Conservation (phyloP, 2,888 invertebrate species). For the Syritta pipiens region DNA sequence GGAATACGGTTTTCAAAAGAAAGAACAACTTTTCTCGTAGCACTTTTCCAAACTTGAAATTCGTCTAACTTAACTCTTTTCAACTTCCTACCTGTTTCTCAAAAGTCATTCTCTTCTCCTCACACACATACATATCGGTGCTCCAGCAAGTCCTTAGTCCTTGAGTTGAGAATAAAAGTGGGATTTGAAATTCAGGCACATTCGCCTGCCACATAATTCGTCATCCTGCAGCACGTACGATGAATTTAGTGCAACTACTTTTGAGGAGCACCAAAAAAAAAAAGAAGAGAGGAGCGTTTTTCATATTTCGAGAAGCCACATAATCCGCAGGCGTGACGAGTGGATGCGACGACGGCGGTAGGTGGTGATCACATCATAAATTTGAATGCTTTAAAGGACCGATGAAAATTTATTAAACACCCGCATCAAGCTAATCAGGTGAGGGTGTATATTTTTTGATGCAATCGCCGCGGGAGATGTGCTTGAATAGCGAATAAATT, state of each 20-base stretch:
- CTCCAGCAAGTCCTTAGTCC: too few relatives aligned
- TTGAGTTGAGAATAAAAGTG: background rate
- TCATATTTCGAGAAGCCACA: slow-evolving; percentile 22
- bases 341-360: background rate
- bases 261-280: background rate
- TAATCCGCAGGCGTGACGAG: slow-evolving; percentile 17
- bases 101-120: too few relatives aligned
- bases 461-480: background rate
- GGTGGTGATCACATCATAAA: too few relatives aligned
- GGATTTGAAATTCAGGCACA: slow-evolving; percentile 30
- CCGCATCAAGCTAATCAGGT: background rate
- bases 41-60: too few relatives aligned
- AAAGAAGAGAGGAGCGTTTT: slow-evolving; percentile 13
- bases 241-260: slow-evolving; percentile 34
- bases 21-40: too few relatives aligned
- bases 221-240: slow-evolving; percentile 37
- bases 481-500: background rate
- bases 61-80: too few relatives aligned
- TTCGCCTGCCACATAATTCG: slow-evolving; percentile 19
- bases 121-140: too few relatives aligned
- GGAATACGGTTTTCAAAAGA: too few relatives aligned
- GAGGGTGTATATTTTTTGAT: background rate
- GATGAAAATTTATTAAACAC: too few relatives aligned
- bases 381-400: too few relatives aligned
- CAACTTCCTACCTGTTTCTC: too few relatives aligned